phyloP scores from a whole-genome alignment of 1,140 invertebrate species.

The Colletes gigas region DNA sequence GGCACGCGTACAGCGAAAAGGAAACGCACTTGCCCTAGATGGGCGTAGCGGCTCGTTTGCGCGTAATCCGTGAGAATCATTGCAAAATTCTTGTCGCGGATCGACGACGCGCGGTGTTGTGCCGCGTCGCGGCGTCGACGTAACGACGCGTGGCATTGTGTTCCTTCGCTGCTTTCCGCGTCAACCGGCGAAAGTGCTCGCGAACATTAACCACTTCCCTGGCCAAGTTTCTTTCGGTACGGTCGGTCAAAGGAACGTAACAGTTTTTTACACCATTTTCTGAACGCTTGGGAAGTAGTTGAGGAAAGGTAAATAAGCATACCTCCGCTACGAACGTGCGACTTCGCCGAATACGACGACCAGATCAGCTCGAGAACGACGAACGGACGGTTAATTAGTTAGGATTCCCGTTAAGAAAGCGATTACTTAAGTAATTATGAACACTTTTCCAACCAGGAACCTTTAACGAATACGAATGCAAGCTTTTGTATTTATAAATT shows the following conservation, averaged over 20 bases:
- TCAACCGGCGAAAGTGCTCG: not conserved
- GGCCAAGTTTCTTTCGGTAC: not conserved
- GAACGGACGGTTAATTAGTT: too few relatives aligned
- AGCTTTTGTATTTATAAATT: too few relatives aligned
- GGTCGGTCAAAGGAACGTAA: not conserved
- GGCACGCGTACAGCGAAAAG: not conserved
- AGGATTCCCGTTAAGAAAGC: too few relatives aligned
- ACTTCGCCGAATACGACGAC: too few relatives aligned
- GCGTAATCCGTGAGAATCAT: constrained; percentile 3
- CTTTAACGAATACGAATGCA: too few relatives aligned
- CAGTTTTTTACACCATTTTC: too few relatives aligned
- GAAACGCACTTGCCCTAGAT: not conserved
- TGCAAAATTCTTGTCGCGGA: constrained; percentile 6
- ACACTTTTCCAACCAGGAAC: too few relatives aligned
- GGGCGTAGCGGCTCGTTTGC: not conserved
- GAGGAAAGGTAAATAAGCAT: too few relatives aligned
- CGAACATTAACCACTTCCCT: not conserved
- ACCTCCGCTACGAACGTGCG: too few relatives aligned
- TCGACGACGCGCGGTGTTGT: not conserved
- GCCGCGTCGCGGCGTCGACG: not conserved
- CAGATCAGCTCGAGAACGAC: too few relatives aligned
- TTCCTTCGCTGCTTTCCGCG: not conserved
- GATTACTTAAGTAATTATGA: too few relatives aligned
- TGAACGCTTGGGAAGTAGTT: too few relatives aligned
- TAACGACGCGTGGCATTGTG: not conserved